Evolutionary conservation across 1,140 invertebrate species (phyloP), one percentile per base, ranked within the genome.

Genomic region (Oedothorax gibbosus): DNA sequence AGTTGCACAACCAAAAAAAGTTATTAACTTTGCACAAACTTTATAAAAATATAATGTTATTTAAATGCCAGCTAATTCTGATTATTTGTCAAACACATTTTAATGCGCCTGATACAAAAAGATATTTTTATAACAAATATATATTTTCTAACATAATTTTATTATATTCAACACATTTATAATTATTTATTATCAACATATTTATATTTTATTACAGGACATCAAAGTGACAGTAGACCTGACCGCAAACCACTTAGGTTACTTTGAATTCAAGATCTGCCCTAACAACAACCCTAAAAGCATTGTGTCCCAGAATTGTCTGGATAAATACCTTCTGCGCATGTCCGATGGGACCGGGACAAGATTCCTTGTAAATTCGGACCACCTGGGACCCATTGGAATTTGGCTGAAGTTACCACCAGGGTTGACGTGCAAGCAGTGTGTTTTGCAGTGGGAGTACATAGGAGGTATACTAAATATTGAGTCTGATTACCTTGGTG

Each of bases 231-330:
- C 95, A 90, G 91, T 97, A 7, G 95, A 97, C 88, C 89, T 98
- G n/a, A 98, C 96, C 0, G 95, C 96, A 1, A 97, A 97, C 89
- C 97, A 98, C 90, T 93, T 93, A 87, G 97, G 97, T 0, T 92
- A 94, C 69, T 96, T 97, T 88, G 94, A 96, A 88, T 92, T 97
- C 88, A 93, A 93, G 85, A 89, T 97, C 0, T 97, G 96, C 85
- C 95, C 96, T 0, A 95, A 95, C 85, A 96, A 96, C 88, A 95
- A 96, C 90, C 93, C 94, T 0, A 91, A 90, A 0, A 92, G 92
- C 69, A 94, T 94, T 90, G 95, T 95, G 10, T 93, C 93, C 0
- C 94, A 96, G 88, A 93, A 94, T 66, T 97, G 96, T 87, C 94
- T 97, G 81, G 94, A 96, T 88, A 93, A 93, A 78, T 94, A 93